Evolutionary conservation across 23 tunicate genomes (phyloP), one percentile per base, ranked within the genome.

Genomic region (Phallusia fumigata): DNA sequence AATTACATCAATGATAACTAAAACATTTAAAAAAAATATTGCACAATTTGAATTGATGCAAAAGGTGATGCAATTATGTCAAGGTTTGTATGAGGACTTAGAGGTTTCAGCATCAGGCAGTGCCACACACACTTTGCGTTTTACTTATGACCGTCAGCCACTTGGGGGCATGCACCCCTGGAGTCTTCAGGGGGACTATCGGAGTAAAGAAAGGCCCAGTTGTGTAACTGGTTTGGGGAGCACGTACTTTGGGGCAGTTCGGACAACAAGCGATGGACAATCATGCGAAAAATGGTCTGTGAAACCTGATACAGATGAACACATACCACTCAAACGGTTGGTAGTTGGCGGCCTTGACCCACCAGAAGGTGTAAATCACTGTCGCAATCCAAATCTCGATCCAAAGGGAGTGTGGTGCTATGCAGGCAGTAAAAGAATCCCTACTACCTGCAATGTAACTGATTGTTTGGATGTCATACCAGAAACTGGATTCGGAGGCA

Each of bases 141-240:
- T 53, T 69, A 49, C 22, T 13, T 65, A 22, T 10, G 95, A 90
- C 74, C 64, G 73, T 18, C 89, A 85, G 45, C 86, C 86, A 18
- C 75, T 90, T 32, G 95, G 95, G 24, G 83, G 73, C 6, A 85
- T 85, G 34, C 89, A 90, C 31, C 95, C 95, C 0, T 90, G 95
- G 95, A 28, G 13, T 21, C 31, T 31, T 32, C 52, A 45, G 22
- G 75, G 85, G 30, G 26, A 8, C 22, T 33, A 32, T 26, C 8
- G n/a, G 34, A 16, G 30, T 65, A 49, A 1, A 24, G 78, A 81
- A 0, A 16, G 18, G 0, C 47, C 73, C 12, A 89, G 95, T 10
- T 90, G 95, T 69, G 74, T 73, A 8, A 18, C 85, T 30, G 95
- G 95, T 22, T 26, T 76, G 31, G 95, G 95, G 18, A 82, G 75